A percentile compares a stretch with the other conserved stretches of the same genome.
Conservation (phyloP, 2,797 vertebrate genomes). For the Silurus aristotelis region DNA sequence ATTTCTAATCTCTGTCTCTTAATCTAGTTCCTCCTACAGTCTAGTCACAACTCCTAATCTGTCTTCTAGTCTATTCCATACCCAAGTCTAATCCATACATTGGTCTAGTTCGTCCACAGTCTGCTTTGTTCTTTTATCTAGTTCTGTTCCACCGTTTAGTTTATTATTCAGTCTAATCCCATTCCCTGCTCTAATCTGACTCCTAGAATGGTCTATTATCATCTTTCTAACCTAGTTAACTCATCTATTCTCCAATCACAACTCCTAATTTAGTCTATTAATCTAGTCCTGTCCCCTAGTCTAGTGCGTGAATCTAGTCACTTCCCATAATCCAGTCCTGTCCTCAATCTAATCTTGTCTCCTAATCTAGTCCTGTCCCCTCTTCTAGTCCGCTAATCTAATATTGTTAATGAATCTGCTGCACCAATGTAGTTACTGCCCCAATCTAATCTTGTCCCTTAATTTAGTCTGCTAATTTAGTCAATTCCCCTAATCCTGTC, state of each 20-base stretch:
- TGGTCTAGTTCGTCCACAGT: too few relatives aligned
- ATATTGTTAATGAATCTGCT: not conserved
- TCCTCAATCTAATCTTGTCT: not conserved
- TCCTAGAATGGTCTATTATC: too few relatives aligned
- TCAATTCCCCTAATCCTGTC: not conserved
- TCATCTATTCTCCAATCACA: too few relatives aligned
- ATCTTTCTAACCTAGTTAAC: too few relatives aligned
- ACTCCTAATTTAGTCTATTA: too few relatives aligned
- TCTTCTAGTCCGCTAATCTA: not conserved
- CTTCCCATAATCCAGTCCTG: too few relatives aligned
- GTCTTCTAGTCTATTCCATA: not conserved
- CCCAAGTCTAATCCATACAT: too few relatives aligned
- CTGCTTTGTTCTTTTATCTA: not conserved
- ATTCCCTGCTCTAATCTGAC: not conserved
- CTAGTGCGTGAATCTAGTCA: too few relatives aligned
- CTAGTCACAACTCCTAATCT: not conserved
- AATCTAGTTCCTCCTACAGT: not conserved
- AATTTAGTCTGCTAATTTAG: too few relatives aligned
- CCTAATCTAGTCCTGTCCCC: not conserved
- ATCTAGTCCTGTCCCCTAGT: not conserved
- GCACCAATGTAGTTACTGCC: not conserved
- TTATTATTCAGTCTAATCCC: not conserved
- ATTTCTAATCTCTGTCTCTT: not conserved
- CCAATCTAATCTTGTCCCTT: not conserved
- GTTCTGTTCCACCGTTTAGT: not conserved